phyloP scores from a whole-genome alignment of 2,797 vertebrate species.

The Gambelia wislizenii region DNA sequence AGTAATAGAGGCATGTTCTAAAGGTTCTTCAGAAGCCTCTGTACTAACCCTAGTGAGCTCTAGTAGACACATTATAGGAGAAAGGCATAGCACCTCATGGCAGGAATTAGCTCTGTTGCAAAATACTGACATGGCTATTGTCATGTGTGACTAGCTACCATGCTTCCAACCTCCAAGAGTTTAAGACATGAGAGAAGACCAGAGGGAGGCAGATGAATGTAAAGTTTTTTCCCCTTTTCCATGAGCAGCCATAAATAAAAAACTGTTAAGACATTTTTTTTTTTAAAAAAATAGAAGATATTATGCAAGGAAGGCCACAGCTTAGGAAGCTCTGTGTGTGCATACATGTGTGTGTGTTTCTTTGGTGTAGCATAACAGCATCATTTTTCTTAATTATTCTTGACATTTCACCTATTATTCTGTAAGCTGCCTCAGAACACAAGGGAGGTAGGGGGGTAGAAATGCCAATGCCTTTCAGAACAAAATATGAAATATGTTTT shows the following conservation, averaged over 20 bases:
- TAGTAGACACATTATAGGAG: not conserved
- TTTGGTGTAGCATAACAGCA: slow-evolving; percentile 69
- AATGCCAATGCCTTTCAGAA: slow-evolving; percentile 66
- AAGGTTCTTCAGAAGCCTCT: not conserved
- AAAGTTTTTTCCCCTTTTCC: slow-evolving; percentile 66
- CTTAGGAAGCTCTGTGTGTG: slow-evolving; percentile 60
- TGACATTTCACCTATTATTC: slow-evolving; percentile 76
- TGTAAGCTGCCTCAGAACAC: slow-evolving; percentile 54
- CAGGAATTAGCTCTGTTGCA: not conserved
- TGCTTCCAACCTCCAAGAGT: not conserved
- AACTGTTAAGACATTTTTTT: slow-evolving; percentile 63
- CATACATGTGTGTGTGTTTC: too few species aligned
- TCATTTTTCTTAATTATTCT: slow-evolving; percentile 80
- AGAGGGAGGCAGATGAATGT: not conserved
- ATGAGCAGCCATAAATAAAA: slow-evolving; percentile 70
- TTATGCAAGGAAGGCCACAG: slow-evolving; percentile 59
- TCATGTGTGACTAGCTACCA: not conserved
- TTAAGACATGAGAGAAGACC: not conserved
- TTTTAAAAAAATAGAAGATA: slow-evolving; percentile 42
- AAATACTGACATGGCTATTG: not conserved
- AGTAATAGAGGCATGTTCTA: too few species aligned
- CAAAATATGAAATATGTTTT: slow-evolving; percentile 57
- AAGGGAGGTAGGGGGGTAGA: slow-evolving; percentile 38
- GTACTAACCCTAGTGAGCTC: not conserved
- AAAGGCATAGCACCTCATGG: not conserved